These are phyloP conservation scores for Ictidomys tridecemlineatus DNA, from an alignment of 2,113 vertebrate species.

Conservation along the genomic window DNA sequence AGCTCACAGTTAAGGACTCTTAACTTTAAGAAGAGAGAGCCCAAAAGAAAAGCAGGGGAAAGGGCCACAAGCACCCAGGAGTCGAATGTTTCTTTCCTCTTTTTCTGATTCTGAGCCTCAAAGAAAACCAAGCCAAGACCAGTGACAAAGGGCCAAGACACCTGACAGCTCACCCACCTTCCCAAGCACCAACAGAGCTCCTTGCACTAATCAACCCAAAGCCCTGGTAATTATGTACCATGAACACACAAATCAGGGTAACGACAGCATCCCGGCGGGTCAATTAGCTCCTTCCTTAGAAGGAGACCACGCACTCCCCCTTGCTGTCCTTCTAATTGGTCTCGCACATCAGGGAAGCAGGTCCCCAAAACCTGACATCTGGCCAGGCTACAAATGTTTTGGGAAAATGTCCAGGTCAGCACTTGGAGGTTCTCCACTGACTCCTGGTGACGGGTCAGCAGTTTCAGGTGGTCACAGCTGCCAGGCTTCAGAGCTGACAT, in stretches of 20 bases:
- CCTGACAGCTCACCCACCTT: neutral
- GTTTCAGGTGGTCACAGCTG: no score
- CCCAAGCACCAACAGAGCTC: neutral
- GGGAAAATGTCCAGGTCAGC: no score
- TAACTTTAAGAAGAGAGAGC: no score
- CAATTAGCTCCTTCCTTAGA: conserved; percentile 79
- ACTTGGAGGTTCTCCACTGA: no score
- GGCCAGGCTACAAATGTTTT: no score
- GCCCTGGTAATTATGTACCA: conserved; percentile 76
- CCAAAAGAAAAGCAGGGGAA: neutral
- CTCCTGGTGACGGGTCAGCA: no score
- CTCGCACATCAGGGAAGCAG: conserved; percentile 71
- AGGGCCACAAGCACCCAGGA: neutral
- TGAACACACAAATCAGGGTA: conserved; percentile 60
- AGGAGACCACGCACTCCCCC: conserved; percentile 68
- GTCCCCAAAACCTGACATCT: conserved; percentile 72
- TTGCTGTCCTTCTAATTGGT: conserved; percentile 80
- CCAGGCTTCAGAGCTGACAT: no score
- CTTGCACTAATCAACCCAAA: conserved; percentile 1
- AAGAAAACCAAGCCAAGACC: conserved; percentile 62
- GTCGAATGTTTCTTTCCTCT: neutral
- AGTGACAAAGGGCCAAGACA: neutral
- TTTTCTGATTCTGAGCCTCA: conserved; percentile 5
- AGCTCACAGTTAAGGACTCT: neutral
- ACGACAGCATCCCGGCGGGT: conserved; percentile 69